phyloP scores from a whole-genome alignment of 30 jellyfish, hydroid and myxozoan genomes.

The Aurelia aurita complex sp. Pacific region DNA sequence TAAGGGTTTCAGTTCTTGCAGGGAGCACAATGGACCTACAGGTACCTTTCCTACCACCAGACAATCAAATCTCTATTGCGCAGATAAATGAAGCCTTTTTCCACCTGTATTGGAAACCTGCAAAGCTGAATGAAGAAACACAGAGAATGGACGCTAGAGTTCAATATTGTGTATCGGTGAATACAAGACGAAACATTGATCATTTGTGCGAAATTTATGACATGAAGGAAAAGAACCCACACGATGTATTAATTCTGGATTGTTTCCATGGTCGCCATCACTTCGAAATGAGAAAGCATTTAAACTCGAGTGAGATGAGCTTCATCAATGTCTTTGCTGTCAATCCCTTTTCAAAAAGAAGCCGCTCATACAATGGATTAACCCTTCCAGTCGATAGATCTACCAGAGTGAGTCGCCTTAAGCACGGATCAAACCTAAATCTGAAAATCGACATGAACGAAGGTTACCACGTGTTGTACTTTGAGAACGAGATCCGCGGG shows the following conservation, averaged over 20 bases:
- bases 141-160: background rate
- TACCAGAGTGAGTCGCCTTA: slow-evolving; percentile 20
- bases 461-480: slow-evolving; percentile 35
- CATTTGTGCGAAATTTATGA: slow-evolving; percentile 35
- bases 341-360: slow-evolving; percentile 47
- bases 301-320: slow-evolving; percentile 1
- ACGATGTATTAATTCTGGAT: slow-evolving; percentile 10
- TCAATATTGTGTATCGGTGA: slow-evolving; percentile 43
- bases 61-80: slow-evolving; percentile 42
- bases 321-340: slow-evolving; percentile 59
- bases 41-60: slow-evolving; percentile 54
- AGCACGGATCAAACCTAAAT: slow-evolving; percentile 19
- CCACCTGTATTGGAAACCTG: slow-evolving; percentile 56
- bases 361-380: slow-evolving; percentile 50
- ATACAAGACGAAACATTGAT: slow-evolving; percentile 1
- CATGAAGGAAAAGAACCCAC: slow-evolving; percentile 22
- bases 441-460: slow-evolving; percentile 31
- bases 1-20: slow-evolving; percentile 26
- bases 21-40: slow-evolving; percentile 27
- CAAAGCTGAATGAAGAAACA: slow-evolving; percentile 6
- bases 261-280: slow-evolving; percentile 48
- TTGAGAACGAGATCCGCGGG: slow-evolving; percentile 15
- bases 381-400: slow-evolving; percentile 25
- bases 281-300: slow-evolving; percentile 16
- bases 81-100: slow-evolving; percentile 11